Conservation (phyloP, 2,113 vertebrate genomes). For the Pituophis catenifer region DNA sequence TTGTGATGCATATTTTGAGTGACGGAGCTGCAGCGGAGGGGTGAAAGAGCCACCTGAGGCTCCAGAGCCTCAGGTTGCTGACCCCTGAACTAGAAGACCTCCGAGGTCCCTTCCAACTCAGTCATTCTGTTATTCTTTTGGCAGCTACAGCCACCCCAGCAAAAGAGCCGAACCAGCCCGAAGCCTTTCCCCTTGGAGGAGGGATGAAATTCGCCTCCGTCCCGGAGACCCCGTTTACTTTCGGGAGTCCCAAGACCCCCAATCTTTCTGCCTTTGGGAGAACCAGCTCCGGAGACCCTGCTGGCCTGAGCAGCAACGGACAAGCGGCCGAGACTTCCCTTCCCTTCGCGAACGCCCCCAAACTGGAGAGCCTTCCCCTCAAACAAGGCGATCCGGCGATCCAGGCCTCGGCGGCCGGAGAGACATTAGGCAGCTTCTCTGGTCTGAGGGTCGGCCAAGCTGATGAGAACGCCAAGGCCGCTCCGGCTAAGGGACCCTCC, state of each 20-base stretch:
- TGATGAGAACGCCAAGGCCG: slow-evolving; percentile 75
- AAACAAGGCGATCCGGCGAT: slow-evolving; percentile 69
- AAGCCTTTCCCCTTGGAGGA: slow-evolving; percentile 70
- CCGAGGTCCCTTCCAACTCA: background rate
- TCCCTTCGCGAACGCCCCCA: slow-evolving; percentile 52
- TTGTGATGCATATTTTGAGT: too few relatives aligned
- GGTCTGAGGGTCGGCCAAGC: slow-evolving; percentile 85
- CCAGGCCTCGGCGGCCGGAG: slow-evolving; percentile 71
- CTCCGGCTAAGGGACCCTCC: slow-evolving; percentile 48
- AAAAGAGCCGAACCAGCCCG: slow-evolving; percentile 69
- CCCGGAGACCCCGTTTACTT: slow-evolving; percentile 68
- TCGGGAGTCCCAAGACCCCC: slow-evolving; percentile 61
- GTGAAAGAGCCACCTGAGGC: too few relatives aligned
- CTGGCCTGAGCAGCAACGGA: slow-evolving; percentile 41
- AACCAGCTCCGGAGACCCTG: slow-evolving; percentile 51
- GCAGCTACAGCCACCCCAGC: slow-evolving; percentile 48
- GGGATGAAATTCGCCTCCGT: slow-evolving; percentile 69
- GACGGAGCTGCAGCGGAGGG: too few relatives aligned
- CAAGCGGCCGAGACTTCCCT: slow-evolving; percentile 48
- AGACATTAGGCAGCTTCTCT: slow-evolving; percentile 90
- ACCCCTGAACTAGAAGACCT: background rate
- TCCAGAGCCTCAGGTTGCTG: too few relatives aligned
- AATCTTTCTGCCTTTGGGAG: slow-evolving; percentile 2
- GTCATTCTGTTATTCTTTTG: slow-evolving; percentile 15
- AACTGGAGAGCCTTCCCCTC: slow-evolving; percentile 64